Base-by-base conservation (phyloP, 2,888 invertebrate species). In the Morpho achilles region DNA sequence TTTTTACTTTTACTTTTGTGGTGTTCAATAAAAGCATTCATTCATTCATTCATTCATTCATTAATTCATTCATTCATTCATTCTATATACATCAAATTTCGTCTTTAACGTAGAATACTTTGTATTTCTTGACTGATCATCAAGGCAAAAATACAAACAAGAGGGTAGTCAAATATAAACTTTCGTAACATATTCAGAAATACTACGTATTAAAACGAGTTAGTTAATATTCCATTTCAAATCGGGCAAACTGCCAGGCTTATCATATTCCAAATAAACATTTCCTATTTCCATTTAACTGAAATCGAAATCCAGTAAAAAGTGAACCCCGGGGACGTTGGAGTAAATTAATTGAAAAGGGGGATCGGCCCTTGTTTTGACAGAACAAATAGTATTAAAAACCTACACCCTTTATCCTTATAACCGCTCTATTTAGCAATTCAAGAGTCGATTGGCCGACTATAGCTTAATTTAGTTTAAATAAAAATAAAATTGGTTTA, bases 361-460 rank as follows among this genome's bases (percentile, higher is more conserved):
- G 84, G 79, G 65, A 58, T 70, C 67, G 68, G 75, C 83, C 85
- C 82, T 82, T 83, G 84, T 84, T 85, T 85, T 80, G 81, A 77
- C 77, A 79, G 82, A 70, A 74, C 82, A 87, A 87, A 87, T 80
- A 85, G 81, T 82, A 84, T 87, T 85, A 83, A 84, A 82, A 77
- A 72, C 68, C 67, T 75, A 75, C 79, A 70, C 81, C 76, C 69
- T 67, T 73, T 71, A 71, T 73, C 72, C 71, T 68, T 74, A 80
- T 82, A 82, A 79, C 75, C 79, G 82, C 74, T 79, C 83, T 79
- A 82, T 86, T 85, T 79, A 76, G 73, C 80, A 74, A 73, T 73
- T 68, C 61, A 61, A 64, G 65, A 66, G 69, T 60, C 62, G 59
- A 62, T 64, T 64, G 67, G 63, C 67, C 62, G 60, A 60, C 50